A percentile compares a stretch with the other conserved stretches of the same genome.
Evolutionary conservation across 2,888 invertebrate species (phyloP).

Genomic region (Silvanus unidentatus): DNA sequence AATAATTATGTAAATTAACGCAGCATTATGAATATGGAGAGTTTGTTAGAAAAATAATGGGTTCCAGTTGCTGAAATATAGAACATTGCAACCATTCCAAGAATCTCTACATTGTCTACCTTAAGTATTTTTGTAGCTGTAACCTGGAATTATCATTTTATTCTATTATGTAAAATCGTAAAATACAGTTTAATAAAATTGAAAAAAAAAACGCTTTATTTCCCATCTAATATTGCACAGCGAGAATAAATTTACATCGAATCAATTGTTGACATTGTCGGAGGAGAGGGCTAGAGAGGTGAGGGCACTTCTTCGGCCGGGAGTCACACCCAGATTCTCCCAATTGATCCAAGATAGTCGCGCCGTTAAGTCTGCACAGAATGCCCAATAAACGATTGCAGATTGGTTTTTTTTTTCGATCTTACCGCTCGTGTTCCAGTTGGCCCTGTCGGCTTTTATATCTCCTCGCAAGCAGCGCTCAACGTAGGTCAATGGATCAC

Average conservation of each 20-base stretch:
- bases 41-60: not conserved
- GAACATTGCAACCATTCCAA: not conserved
- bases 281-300: conserved; percentile 75
- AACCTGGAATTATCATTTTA: not conserved
- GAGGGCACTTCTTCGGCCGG: conserved; percentile 75
- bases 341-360: conserved; percentile 98
- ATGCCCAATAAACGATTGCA: conserved; percentile 1
- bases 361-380: conserved; percentile 82
- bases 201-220: not conserved
- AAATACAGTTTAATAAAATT: not conserved
- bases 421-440: conserved; percentile 96
- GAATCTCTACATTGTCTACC: not conserved
- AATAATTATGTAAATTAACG: not conserved
- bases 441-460: conserved; percentile 79
- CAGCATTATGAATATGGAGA: not conserved
- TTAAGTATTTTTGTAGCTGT: not conserved
- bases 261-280: conserved; percentile 44
- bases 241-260: not conserved
- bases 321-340: conserved; percentile 95
- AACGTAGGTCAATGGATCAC: conserved; percentile 89
- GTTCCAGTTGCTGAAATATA: not conserved
- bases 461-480: conserved; percentile 87
- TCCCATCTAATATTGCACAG: not conserved
- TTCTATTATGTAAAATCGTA: not conserved
- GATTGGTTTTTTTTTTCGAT: too few relatives aligned